These are phyloP conservation scores for Eutrigla gurnardus DNA, from an alignment of 2,797 vertebrate genomes.

Conservation along the genomic window DNA sequence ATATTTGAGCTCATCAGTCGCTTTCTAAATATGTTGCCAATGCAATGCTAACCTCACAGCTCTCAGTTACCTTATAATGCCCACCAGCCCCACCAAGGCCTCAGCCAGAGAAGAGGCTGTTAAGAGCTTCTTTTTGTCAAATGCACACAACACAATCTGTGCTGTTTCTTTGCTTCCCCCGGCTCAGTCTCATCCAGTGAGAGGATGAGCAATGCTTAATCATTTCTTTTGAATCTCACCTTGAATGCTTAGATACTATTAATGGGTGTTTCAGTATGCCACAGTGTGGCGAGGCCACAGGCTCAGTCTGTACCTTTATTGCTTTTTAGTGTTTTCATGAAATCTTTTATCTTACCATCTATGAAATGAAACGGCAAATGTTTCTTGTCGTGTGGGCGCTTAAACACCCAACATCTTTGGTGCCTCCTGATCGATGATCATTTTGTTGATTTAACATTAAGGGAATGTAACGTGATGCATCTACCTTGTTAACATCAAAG, in stretches of 20 bases:
- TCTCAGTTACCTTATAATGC: conserved; percentile 37
- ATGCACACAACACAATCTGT: conserved; percentile 73
- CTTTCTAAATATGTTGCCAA: conserved; percentile 13
- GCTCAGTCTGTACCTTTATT: conserved; percentile 4
- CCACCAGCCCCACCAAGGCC: conserved; percentile 47
- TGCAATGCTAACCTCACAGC: conserved; percentile 28
- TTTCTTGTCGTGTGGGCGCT: not conserved
- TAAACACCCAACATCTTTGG: not conserved
- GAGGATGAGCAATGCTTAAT: conserved; percentile 32
- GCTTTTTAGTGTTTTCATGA: conserved; percentile 4
- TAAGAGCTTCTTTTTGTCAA: conserved; percentile 66
- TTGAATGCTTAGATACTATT: conserved; percentile 36
- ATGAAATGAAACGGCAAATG: conserved; percentile 6
- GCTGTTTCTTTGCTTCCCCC: conserved; percentile 38
- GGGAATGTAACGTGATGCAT: not conserved
- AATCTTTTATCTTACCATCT: not conserved
- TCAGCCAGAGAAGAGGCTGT: conserved; percentile 50
- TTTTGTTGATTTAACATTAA: conserved; percentile 1
- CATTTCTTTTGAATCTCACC: conserved; percentile 36
- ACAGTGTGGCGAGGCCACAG: conserved; percentile 12
- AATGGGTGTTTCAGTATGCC: conserved; percentile 19
- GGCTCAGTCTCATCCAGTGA: conserved; percentile 32
- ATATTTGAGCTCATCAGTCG: conserved; percentile 12
- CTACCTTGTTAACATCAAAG: not conserved
- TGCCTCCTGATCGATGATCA: not conserved